Base-by-base conservation (phyloP, 2,888 invertebrate genomes). In the Hofmannophila pseudospretella region DNA sequence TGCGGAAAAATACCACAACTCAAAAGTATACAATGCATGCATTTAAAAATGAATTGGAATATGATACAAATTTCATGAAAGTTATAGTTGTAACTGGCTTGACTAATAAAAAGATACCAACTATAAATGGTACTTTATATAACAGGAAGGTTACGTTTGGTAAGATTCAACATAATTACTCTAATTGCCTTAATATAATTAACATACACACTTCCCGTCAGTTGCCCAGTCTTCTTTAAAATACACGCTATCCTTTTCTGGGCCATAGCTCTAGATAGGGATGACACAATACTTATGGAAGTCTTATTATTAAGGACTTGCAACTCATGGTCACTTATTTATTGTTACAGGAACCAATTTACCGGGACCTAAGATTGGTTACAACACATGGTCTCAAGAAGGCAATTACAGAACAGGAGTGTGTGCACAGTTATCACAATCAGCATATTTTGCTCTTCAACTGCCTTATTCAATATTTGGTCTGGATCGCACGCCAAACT, bases 401-500 rank as follows among this genome's bases (percentile, higher is more conserved):
- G 97, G 97, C 0, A 90, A 90, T 34, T 88, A 90, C 33, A 91
- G 96, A 45, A 92, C 91, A 42, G 96, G 96, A 14, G 91, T 92
- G 10, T 95, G 96, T 34, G 93, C 94, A 0, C 98, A 99, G 69
- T 73, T 98, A 31, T 93, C 96, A 0, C 97, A 98, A 72, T 96
- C 97, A 13, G 95, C 97, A 1, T 94, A 98, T 69, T 94, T 94
- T 69, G 91, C 97, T 1, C 88, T 99, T n/a, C 96, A 97, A 72
- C 81, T 98, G 38, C 99, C 99, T 0, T 99, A 96, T 72, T 94
- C 94, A 0, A 94, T 97, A 47, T 99, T 99, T 78, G 99, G 99
- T 1, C 88, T 99, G n/a, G 99, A 99, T 2, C 91, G 97, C 41
- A 97, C 97, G 23, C 98, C 99, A 1, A 99, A 99, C 81, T 99